Evolutionary conservation across 2,113 vertebrate genomes (phyloP), one percentile per base, ranked within the genome.

Genomic region (Hippocampus abdominalis): DNA sequence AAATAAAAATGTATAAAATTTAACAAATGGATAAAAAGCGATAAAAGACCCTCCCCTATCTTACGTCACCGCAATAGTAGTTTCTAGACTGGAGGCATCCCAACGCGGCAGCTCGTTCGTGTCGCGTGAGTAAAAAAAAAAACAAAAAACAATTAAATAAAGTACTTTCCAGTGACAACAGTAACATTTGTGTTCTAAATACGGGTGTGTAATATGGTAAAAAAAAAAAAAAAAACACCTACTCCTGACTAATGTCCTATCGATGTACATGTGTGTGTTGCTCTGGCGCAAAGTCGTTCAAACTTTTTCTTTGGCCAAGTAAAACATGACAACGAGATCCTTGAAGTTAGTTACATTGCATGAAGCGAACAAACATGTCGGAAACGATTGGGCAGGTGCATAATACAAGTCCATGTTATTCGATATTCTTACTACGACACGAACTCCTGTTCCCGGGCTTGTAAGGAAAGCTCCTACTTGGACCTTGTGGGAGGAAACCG

Each of bases 41-140:
- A 13, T 32, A 20, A 9, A 60, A 32, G 57, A 16, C 27, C 15
- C 16, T 15, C 57, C 27, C 20, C 18, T 32, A 3, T 0, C 44
- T 82, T 81, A 86, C 87, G 85, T 89, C 87, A 86, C 61, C 0
- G 8, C 25, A n/a, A 73, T 21, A 66, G 78, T 65, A 46, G 74
- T 72, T 87, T 87, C 85, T 83, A 83, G 87, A 84, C 81, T 83
- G 80, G 85, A 36, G 78, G 75, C 68, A 54, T 49, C 40, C 64
- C 63, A 42, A 59, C 20, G 29, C 46, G 67, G 32, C 0, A 63
- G 18, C 40, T 60, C 10, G 21, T 64, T 46, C 32, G 27, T 1
- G 7, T 29, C 21, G 20, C 6, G 11, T 46, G 62, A 23, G 62
- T 44, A 13, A 12, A 42, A 46, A 46, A 23, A 64, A 9, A 20